Base-by-base conservation (phyloP, 1,140 invertebrate genomes). In the Megalopta genalis region DNA sequence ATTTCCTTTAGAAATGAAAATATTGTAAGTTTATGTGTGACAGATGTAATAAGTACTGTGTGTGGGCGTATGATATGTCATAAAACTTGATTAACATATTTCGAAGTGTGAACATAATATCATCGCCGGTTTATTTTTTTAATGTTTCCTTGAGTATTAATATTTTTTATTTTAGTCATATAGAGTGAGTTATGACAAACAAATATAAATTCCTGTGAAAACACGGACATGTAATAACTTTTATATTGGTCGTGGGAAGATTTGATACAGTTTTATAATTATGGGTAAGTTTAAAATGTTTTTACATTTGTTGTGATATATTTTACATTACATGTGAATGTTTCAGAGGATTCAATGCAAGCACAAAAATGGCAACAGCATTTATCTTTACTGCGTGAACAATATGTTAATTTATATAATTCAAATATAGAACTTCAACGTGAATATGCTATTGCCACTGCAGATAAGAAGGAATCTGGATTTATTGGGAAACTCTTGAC, bases 351-450 rank as follows among this genome's bases (percentile, higher is more conserved):
- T 68, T 84, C 88, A 46, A 82, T 83, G 9, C 89, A 92, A 66
- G 90, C 90, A 18, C 91, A 92, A 74, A 98, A 99, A 91, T 94
- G 98, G 86, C 96, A 98, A 90, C 96, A 97, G 87, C 97, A 99
- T 90, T 93, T 99, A 82, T 92, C 95, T 59, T 93, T 99, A 67
- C 93, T 99, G 59, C 95, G 97, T 89, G 96, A 98, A 86, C 97
- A 99, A 90, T 99, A 99, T 93, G 95, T 97, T 1, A 98, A 98
- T 92, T 93, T 99, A 21, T 97, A 98, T 89, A 94, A 94, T n/a
- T 95, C 95, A 79, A 96, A 97, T 88, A 94, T 94, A 7, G 97
- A 98, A 84, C 90, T 98, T 9, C 97, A 99, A 90, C 95, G 95
- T 78, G 97, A 98, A 90, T 97, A 97, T 89, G 96, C 96, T 67